phyloP scores from a whole-genome alignment of 2,888 invertebrate species.

The Cryptosula pallasiana region DNA sequence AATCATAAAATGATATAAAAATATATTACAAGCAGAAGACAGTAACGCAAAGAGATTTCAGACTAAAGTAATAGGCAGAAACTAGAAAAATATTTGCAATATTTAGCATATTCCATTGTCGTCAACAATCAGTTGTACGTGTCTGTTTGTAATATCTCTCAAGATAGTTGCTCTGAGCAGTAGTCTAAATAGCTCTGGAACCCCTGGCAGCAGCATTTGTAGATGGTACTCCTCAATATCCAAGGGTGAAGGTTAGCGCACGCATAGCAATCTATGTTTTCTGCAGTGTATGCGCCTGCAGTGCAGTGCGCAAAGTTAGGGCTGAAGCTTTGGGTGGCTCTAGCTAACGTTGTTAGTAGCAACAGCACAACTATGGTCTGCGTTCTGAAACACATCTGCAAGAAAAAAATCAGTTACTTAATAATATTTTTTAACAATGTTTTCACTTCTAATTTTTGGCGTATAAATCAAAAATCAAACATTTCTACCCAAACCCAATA shows the following conservation, averaged over 20 bases:
- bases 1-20: too few species aligned
- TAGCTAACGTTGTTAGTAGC: background rate
- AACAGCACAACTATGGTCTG: background rate
- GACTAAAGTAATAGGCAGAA: too few species aligned
- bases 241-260: background rate
- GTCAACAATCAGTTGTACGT: too few species aligned
- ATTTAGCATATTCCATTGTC: too few species aligned
- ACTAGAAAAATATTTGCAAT: too few species aligned
- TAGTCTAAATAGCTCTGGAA: background rate
- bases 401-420: background rate
- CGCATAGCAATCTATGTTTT: background rate
- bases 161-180: background rate
- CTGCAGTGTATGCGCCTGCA: background rate
- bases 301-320: background rate
- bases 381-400: background rate
- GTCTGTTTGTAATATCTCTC: too few species aligned
- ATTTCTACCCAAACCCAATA: too few species aligned
- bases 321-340: background rate
- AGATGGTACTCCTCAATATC: background rate
- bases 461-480: too few species aligned
- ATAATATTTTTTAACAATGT: too few species aligned
- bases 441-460: too few species aligned
- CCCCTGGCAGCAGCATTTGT: background rate
- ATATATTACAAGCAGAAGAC: too few species aligned
- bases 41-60: too few species aligned